Evolutionary conservation across 2,797 vertebrate species (phyloP).

Genomic region (Phataginus tetradactyla): DNA sequence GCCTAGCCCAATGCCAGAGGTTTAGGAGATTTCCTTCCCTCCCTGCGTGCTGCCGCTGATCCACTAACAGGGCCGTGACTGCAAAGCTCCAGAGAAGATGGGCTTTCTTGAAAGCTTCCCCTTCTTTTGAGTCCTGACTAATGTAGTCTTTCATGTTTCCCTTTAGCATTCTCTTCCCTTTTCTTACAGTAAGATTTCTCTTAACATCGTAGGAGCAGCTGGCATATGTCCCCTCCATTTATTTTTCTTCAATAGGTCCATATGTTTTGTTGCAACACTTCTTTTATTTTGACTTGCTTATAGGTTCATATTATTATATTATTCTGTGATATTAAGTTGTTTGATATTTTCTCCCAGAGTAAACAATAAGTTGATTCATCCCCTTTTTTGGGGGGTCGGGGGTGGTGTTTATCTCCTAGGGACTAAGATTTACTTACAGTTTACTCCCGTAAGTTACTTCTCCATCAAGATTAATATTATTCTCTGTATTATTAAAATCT

Average conservation of each 20-base stretch:
- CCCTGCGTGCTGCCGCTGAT: too few species aligned
- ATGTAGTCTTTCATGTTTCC: not conserved
- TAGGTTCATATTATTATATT: not conserved
- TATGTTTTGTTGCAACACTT: not conserved
- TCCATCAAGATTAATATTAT: not conserved
- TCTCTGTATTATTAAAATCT: not conserved
- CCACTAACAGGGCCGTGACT: too few species aligned
- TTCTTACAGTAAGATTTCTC: not conserved
- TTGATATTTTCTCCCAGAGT: not conserved
- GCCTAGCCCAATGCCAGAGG: not conserved
- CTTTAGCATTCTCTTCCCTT: not conserved
- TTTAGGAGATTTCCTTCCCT: not conserved
- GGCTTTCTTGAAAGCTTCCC: not conserved
- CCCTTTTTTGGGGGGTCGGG: not conserved
- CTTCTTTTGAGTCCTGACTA: not conserved
- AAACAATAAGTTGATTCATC: not conserved
- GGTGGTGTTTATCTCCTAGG: not conserved
- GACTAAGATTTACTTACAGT: not conserved
- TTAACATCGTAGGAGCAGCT: not conserved
- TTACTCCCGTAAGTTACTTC: not conserved
- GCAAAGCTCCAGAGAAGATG: not conserved
- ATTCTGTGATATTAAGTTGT: not conserved
- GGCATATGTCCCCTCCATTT: fast-evolving
- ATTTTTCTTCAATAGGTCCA: not conserved
- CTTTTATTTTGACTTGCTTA: not conserved